A percentile compares a stretch with the other conserved stretches of the same genome.
phyloP scores from a whole-genome alignment of 2,797 vertebrate genomes.

The Phataginus tetradactyla region DNA sequence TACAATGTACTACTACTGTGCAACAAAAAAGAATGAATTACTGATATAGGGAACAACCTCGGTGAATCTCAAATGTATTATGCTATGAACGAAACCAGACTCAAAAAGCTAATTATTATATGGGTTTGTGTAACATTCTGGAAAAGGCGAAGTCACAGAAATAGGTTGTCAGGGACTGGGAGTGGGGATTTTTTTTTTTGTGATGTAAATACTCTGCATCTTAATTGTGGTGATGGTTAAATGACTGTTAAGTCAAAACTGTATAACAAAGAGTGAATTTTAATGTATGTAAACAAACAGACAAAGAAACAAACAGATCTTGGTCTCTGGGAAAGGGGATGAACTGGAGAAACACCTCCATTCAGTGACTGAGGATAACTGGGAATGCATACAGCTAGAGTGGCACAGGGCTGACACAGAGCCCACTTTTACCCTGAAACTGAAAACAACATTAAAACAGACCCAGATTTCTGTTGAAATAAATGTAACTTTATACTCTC shows the following conservation, averaged over 20 bases:
- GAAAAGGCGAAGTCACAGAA: conserved; percentile 13
- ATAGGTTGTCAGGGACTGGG: background rate
- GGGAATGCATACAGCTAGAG: background rate
- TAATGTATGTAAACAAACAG: background rate
- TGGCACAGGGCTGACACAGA: background rate
- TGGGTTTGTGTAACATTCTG: conserved; percentile 29
- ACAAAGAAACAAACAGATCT: background rate
- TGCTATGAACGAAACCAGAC: background rate
- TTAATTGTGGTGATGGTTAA: conserved; percentile 11
- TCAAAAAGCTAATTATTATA: conserved; percentile 1
- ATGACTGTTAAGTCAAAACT: background rate
- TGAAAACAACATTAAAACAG: background rate
- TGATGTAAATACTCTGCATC: conserved; percentile 34
- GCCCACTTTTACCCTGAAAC: background rate
- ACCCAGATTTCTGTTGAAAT: conserved; percentile 9
- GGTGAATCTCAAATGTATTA: conserved; percentile 16
- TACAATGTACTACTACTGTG: background rate
- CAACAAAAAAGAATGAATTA: conserved; percentile 30
- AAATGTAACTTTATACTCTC: conserved; percentile 2
- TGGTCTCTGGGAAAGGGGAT: background rate
- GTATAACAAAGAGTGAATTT: background rate
- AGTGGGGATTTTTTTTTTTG: background rate
- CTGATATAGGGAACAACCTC: background rate
- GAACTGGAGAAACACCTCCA: background rate
- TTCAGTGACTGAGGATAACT: background rate